phyloP scores from a whole-genome alignment of 2,888 invertebrate species.

The Perdita meconis region DNA sequence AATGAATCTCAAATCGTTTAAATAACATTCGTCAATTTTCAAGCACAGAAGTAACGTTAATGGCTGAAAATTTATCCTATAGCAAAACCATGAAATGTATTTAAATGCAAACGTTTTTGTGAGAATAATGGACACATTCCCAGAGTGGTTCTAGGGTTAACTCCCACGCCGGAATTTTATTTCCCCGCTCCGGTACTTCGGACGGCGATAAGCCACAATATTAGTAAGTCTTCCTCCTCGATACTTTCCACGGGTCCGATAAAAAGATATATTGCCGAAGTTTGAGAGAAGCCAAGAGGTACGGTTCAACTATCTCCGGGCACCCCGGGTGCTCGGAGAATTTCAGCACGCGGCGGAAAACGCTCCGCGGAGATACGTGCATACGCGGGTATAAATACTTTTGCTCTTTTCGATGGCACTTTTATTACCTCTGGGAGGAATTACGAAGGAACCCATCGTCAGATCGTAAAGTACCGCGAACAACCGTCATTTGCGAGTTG shows the following conservation, averaged over 20 bases:
- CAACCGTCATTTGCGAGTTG: constrained; percentile 19
- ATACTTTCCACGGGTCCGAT: constrained; percentile 33
- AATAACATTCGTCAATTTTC: no score
- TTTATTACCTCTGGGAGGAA: constrained; percentile 67
- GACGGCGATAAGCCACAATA: constrained; percentile 32
- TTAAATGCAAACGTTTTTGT: background rate
- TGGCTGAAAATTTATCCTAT: no score
- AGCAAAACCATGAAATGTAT: no score
- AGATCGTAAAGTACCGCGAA: constrained; percentile 40
- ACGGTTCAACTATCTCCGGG: constrained; percentile 24
- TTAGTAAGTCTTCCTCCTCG: constrained; percentile 35
- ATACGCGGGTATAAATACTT: constrained; percentile 50
- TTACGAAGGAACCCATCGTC: constrained; percentile 45
- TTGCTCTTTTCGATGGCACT: constrained; percentile 59
- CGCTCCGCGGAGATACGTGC: constrained; percentile 12
- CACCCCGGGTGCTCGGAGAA: background rate
- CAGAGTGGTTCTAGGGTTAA: constrained; percentile 4
- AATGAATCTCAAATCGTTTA: no score
- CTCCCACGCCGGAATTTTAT: constrained; percentile 1
- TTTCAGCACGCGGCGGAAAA: constrained; percentile 14
- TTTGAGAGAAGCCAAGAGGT: constrained; percentile 10
- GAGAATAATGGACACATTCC: background rate
- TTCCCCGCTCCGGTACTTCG: constrained; percentile 1
- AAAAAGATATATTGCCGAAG: constrained; percentile 60
- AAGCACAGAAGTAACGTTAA: no score